Base-by-base conservation (phyloP, 2,113 vertebrate species). In the Apistogramma diplotaenia region DNA sequence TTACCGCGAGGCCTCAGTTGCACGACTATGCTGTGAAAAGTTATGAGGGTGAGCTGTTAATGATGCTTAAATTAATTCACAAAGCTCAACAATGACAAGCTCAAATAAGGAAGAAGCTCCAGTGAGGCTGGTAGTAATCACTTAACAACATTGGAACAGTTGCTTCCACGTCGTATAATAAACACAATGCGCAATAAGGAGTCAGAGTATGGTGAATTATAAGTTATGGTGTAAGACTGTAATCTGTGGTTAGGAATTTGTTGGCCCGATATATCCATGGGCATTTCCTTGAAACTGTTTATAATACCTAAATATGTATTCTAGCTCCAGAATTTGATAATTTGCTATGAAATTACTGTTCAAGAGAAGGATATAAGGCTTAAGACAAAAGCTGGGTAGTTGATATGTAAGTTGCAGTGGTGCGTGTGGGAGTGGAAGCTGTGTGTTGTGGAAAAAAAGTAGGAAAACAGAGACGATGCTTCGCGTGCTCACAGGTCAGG, bases 361-460 rank as follows among this genome's bases (percentile, higher is more conserved):
- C 25, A 43, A 62, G 55, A 49, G 1, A 59, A 23, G 51, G 10
- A 77, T 51, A 71, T 9, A 13, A 29, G 75, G 49, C 60, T 13
- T 19, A 61, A 59, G 73, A 76, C 23, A 65, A 51, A 51, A 40
- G 58, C 57, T 67, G 31, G 57, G 59, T 54, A 49, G 37, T 16
- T 59, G 81, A 43, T 70, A 55, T 60, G 78, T 35, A 49, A 75
- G 79, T 27, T 84, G 37, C 60, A 84, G 49, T 18, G 21, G 73
- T 21, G 46, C 81, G 88, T 49, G 91, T 92, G 79, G 90, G 91
- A 74, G 85, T 73, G 25, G 35, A 82, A 61, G 27, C 79, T 62
- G 33, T 57, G 53, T 79, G 82, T 53, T 79, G 74, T 55, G 54
- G 71, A 83, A 80, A 71, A 80, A 71, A 9, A 84, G 56, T 55